Percentiles rank a stretch among this genome's conserved stretches.
phyloP scores from a whole-genome alignment of 2,797 vertebrate genomes.

The Fratercula arctica region DNA sequence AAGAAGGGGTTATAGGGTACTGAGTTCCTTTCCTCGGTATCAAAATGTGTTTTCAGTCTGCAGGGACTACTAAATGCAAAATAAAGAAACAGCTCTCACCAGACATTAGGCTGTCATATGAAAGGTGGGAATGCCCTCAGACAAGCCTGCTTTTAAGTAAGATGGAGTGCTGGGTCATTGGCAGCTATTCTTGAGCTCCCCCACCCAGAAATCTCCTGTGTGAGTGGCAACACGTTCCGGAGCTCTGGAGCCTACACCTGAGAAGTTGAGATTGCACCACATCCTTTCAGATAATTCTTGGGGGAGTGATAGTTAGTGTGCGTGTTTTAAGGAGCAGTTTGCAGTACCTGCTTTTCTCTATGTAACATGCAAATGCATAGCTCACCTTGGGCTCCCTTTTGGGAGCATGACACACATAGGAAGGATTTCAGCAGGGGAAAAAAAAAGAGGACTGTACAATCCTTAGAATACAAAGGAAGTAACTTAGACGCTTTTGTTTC shows the following conservation, averaged over 20 bases:
- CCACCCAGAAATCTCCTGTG: neutral
- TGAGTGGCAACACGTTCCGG: neutral
- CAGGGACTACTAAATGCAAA: rapidly evolving
- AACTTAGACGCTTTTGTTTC: neutral
- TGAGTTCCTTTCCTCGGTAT: neutral
- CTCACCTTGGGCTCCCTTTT: neutral
- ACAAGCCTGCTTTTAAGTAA: neutral
- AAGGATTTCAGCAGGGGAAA: neutral
- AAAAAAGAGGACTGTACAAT: rapidly evolving
- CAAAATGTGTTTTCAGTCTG: neutral
- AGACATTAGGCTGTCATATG: neutral
- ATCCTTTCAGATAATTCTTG: neutral
- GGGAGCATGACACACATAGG: neutral
- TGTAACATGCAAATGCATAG: neutral
- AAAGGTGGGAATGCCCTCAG: neutral
- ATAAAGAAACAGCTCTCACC: neutral
- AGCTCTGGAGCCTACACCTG: neutral
- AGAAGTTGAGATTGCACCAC: neutral
- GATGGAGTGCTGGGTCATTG: neutral
- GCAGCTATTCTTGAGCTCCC: neutral
- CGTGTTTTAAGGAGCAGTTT: neutral
- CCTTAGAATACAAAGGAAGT: neutral
- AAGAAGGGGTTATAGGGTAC: neutral
- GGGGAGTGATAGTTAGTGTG: rapidly evolving
- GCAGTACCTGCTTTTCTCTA: neutral